Conservation (phyloP, 2,113 vertebrate species). For the Nettapus auritus region DNA sequence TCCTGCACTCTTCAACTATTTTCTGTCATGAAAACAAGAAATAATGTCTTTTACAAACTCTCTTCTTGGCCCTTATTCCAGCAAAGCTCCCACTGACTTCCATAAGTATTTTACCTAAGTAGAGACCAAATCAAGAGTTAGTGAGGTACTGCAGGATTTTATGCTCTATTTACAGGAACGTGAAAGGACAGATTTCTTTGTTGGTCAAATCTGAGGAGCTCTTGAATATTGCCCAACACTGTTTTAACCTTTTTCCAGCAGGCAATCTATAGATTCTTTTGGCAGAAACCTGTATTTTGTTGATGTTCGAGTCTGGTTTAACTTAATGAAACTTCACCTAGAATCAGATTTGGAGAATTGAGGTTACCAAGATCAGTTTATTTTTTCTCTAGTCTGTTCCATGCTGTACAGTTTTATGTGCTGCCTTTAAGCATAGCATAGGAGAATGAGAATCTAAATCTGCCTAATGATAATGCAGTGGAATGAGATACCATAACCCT, state of each 20-base stretch:
- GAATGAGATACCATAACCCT: not conserved
- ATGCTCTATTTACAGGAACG: constrained; percentile 3
- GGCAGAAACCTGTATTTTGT: not conserved
- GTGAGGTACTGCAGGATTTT: not conserved
- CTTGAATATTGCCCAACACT: not conserved
- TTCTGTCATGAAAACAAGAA: constrained; percentile 22
- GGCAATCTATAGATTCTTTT: not conserved
- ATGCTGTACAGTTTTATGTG: not conserved
- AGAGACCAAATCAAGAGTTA: not conserved
- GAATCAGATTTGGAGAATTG: not conserved
- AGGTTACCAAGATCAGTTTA: not conserved
- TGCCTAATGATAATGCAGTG: not conserved
- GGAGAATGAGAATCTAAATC: not conserved
- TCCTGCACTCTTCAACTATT: not conserved
- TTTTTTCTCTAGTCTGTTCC: not conserved
- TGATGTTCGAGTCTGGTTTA: not conserved
- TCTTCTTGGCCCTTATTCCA: not conserved
- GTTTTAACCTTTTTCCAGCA: constrained; percentile 19
- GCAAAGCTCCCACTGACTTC: not conserved
- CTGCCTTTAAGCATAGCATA: not conserved
- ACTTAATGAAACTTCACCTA: not conserved
- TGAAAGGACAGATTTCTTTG: not conserved
- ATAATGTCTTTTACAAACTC: not conserved
- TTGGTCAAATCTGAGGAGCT: not conserved
- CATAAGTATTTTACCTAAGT: not conserved